Evolutionary conservation across 2,113 vertebrate genomes (phyloP).

Genomic region (Ptychochromis oligacanthus): DNA sequence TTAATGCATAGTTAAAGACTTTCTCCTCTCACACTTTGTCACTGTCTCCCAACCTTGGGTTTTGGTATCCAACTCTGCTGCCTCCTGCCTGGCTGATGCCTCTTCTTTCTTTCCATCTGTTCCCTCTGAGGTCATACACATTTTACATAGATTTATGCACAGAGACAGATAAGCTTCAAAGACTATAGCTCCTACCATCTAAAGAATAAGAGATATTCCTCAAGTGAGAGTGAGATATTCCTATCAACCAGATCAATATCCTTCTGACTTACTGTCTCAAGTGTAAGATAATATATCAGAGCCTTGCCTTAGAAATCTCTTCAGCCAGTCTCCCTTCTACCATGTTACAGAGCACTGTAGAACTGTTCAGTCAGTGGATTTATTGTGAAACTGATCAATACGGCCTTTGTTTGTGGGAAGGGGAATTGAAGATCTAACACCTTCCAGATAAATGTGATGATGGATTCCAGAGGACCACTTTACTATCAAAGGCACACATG

Average conservation of each 20-base stretch:
- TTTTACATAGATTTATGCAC: neutral
- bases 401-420: constrained; percentile 8
- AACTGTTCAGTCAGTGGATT: neutral
- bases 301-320: neutral
- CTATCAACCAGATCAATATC: constrained; percentile 15
- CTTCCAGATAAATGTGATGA: neutral
- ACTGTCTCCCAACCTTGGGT: neutral
- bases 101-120: neutral
- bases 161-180: constrained; percentile 9
- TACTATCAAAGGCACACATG: neutral
- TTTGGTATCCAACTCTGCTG: neutral
- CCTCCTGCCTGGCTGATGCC: neutral
- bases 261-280: neutral
- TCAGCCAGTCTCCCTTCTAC: neutral
- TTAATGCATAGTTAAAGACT: constrained; percentile 30
- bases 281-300: neutral
- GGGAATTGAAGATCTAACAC: neutral
- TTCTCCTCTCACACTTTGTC: constrained; percentile 21
- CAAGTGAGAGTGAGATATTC: neutral
- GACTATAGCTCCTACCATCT: constrained; percentile 7
- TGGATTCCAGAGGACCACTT: neutral
- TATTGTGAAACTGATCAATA: constrained; percentile 1
- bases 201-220: neutral
- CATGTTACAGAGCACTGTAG: neutral
- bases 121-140: neutral